These are phyloP conservation scores for Tachina lurida DNA, from an alignment of 2,888 invertebrate species.

Conservation along the genomic window DNA sequence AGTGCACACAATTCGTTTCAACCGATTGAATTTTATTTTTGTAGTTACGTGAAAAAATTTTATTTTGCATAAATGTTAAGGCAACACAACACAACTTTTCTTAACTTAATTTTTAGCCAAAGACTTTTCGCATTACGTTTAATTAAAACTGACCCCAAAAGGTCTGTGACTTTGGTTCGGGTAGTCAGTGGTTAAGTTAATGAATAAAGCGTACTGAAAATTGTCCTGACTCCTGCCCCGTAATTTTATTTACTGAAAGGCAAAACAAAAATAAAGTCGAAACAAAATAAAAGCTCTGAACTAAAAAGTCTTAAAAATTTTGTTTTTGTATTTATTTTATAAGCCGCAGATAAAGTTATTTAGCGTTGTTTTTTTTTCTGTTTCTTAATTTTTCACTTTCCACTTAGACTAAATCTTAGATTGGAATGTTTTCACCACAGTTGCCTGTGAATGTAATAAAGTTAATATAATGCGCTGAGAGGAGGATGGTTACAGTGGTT, in stretches of 20 bases:
- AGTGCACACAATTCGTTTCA: conserved; percentile 9
- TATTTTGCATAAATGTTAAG: conserved; percentile 28
- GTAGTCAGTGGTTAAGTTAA: not conserved
- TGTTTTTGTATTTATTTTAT: conserved; percentile 29
- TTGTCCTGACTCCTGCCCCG: not conserved
- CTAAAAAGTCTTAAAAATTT: conserved; percentile 13
- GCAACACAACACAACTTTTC: conserved; percentile 17
- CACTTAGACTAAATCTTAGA: conserved; percentile 28
- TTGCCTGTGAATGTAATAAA: conserved; percentile 19
- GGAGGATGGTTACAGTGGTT: conserved; percentile 22
- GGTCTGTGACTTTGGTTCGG: not conserved
- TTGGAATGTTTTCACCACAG: conserved; percentile 39
- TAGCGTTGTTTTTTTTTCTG: conserved; percentile 10
- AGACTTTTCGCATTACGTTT: conserved; percentile 39
- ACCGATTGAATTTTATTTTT: not conserved
- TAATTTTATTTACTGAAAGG: conserved; percentile 9
- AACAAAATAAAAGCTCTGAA: conserved; percentile 15
- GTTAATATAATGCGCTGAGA: conserved; percentile 37
- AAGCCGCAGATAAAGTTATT: conserved; percentile 51
- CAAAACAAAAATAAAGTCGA: not conserved
- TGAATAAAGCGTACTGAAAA: not conserved
- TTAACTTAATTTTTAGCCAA: conserved; percentile 26
- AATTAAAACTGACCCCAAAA: conserved; percentile 59
- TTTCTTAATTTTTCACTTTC: conserved; percentile 35
- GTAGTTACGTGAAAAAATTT: conserved; percentile 11